Base-by-base conservation (phyloP, 2,888 invertebrate species). In the Calameuta idolon region DNA sequence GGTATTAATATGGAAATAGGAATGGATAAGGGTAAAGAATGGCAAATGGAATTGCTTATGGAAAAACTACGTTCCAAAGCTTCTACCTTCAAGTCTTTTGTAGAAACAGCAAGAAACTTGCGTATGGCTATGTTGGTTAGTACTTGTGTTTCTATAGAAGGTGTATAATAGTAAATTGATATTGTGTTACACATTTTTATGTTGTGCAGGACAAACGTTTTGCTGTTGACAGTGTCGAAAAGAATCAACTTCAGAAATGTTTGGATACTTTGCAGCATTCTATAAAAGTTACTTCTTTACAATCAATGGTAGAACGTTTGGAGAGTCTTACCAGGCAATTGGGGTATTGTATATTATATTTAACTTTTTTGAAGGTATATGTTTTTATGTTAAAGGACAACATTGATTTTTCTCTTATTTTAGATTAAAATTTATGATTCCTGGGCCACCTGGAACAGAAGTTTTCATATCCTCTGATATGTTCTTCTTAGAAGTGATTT, bases 401-500 rank as follows among this genome's bases (percentile, higher is more conserved):
- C 3, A 34, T 34, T 31, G 12, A 76, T n/a, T 73, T 78, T 79
- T 35, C 76, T 74, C 73, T 69, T 80, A 81, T 91, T 91, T 75
- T 92, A 96, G 96, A 69, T 93, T 98, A 78, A 97, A 98, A 90
- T 97, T 98, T 92, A 96, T 97, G 90, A 96, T 96, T 89, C 96
- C 96, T 81, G 97, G 96, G 77, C 94, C 95, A 79, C 95, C 96
- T 75, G 96, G 96, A 73, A 95, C 95, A 9, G 96, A 96, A 88
- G 93, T 97, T 81, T 98, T 98, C 89, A 98, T 98, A 91, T 98
- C 97, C 69, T 98, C 98, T 0, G 98, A 98, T 90, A 98, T 98
- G 98, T 98, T 98, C 92, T 98, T 97, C 91, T 93, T 98, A 85
- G 98, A 98, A 93, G 96, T 99, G 86, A 93, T 97, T 77, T 93